Conservation (phyloP, 2,888 invertebrate genomes). For the Anoplius nigerrimus region DNA sequence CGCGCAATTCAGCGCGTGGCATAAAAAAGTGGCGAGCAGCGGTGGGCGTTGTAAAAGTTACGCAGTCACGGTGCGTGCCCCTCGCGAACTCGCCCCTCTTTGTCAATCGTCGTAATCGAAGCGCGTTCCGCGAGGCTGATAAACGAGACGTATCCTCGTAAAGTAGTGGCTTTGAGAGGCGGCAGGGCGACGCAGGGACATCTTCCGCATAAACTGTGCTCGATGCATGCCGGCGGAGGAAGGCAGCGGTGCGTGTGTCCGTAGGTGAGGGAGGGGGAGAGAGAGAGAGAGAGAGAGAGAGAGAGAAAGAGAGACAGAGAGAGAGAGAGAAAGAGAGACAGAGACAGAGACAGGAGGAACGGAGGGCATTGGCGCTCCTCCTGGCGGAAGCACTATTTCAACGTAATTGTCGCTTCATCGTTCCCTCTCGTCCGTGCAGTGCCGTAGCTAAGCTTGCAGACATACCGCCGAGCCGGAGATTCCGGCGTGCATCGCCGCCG, state of each 20-base stretch:
- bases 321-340: too few relatives aligned
- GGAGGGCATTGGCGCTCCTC: slow-evolving; percentile 56
- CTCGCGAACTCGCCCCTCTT: too few relatives aligned
- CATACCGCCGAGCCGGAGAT: slow-evolving; percentile 40
- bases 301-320: too few relatives aligned
- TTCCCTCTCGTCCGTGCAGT: slow-evolving; percentile 54
- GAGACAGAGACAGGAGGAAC: slow-evolving; percentile 23
- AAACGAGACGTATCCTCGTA: slow-evolving; percentile 17
- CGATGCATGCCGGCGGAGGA: slow-evolving; percentile 19
- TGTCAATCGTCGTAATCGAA: too few relatives aligned
- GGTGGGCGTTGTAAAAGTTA: too few relatives aligned
- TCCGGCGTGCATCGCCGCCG: slow-evolving; percentile 20
- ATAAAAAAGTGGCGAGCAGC: too few relatives aligned
- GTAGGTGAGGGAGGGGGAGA: not conserved
- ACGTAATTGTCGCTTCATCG: slow-evolving; percentile 70
- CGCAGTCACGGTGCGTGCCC: too few relatives aligned
- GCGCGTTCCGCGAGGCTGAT: too few relatives aligned
- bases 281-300: not conserved
- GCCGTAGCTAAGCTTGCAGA: slow-evolving; percentile 43
- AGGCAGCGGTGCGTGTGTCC: slow-evolving; percentile 24
- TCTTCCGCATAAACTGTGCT: slow-evolving; percentile 32
- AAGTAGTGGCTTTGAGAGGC: slow-evolving; percentile 31
- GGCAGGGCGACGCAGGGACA: slow-evolving; percentile 14
- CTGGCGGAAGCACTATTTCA: slow-evolving; percentile 73
- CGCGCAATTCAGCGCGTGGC: too few relatives aligned